These are phyloP conservation scores for Myopa tessellatipennis DNA, from an alignment of 2,888 invertebrate genomes.

Conservation along the genomic window DNA sequence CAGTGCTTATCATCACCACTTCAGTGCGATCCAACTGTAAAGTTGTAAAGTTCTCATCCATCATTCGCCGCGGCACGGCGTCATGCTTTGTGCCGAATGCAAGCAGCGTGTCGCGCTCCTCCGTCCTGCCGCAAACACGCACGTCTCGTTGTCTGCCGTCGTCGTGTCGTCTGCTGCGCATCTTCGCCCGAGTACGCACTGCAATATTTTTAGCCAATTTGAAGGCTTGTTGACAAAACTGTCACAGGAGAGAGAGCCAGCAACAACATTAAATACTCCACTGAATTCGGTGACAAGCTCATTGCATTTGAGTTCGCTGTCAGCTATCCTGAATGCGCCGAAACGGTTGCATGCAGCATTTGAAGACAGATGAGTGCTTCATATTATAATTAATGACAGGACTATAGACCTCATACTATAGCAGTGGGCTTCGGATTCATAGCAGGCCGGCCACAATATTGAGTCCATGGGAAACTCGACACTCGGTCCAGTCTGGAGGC, in stretches of 20 bases:
- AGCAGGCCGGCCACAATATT: too few relatives aligned
- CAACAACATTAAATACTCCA: conserved; percentile 37
- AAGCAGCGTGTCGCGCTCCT: background rate
- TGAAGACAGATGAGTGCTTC: too few relatives aligned
- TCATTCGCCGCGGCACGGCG: conserved; percentile 55
- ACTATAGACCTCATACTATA: too few relatives aligned
- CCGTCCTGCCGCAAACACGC: conserved; percentile 1
- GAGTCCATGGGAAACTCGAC: too few relatives aligned
- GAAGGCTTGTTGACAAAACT: conserved; percentile 69
- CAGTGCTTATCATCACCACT: background rate
- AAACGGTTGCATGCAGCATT: too few relatives aligned
- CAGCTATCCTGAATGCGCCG: too few relatives aligned
- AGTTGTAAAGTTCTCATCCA: conserved; percentile 54
- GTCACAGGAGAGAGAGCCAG: conserved; percentile 61
- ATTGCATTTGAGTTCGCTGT: background rate
- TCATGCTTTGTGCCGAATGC: conserved; percentile 53
- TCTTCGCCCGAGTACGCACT: background rate
- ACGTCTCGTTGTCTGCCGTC: background rate
- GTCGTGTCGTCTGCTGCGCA: conserved; percentile 1
- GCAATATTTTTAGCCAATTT: conserved; percentile 64
- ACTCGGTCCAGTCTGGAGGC: too few relatives aligned
- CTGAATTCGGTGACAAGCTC: background rate
- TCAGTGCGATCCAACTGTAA: conserved; percentile 46
- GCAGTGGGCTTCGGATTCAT: too few relatives aligned
- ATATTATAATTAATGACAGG: too few relatives aligned